Conservation (phyloP, 2,797 vertebrate species). For the Clamator glandarius region DNA sequence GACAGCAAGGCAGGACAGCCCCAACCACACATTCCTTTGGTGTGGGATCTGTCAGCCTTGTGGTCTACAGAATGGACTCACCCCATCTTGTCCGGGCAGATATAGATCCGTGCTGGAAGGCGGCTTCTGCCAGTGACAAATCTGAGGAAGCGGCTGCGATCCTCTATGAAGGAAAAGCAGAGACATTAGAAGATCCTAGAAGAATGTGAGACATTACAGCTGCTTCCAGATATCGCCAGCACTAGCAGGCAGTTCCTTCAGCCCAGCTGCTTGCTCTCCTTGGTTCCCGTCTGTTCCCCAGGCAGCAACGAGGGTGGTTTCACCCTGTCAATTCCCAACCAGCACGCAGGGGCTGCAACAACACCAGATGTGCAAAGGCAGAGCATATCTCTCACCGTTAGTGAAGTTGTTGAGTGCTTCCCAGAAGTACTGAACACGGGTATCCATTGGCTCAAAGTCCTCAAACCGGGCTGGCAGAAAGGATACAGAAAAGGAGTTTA, state of each 20-base stretch:
- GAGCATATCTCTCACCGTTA: conserved; percentile 82
- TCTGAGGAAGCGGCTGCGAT: conserved; percentile 96
- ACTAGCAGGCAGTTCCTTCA: background rate
- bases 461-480: conserved; percentile 88
- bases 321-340: background rate
- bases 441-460: conserved; percentile 90
- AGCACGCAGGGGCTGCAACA: background rate
- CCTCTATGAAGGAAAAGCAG: conserved; percentile 83
- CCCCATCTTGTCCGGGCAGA: conserved; percentile 96
- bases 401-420: conserved; percentile 97
- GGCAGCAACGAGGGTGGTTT: background rate
- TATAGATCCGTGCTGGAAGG: conserved; percentile 94
- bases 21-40: background rate
- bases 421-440: conserved; percentile 94
- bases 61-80: conserved; percentile 60
- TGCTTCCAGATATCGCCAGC: background rate
- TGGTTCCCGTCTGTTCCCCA: background rate
- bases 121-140: conserved; percentile 98
- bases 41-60: background rate
- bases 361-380: background rate
- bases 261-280: background rate
- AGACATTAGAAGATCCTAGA: background rate
- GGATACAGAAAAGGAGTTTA: background rate
- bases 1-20: background rate
- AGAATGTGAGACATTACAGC: background rate